These are phyloP conservation scores for Pristiophorus japonicus DNA, from an alignment of 2,113 vertebrate genomes.

Conservation along the genomic window DNA sequence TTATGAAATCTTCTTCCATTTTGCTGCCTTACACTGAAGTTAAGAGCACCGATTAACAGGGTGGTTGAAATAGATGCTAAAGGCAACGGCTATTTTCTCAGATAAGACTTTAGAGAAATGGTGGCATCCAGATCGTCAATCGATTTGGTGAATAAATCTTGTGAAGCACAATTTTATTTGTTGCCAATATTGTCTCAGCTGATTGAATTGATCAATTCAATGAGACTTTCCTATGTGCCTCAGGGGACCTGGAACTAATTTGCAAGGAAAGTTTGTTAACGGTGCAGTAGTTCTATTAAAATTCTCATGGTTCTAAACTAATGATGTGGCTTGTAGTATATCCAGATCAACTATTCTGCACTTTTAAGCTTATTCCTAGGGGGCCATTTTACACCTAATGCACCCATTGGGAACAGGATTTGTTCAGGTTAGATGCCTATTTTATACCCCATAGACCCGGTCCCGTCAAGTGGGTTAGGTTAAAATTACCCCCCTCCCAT, in stretches of 20 bases:
- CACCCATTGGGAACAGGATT: neutral
- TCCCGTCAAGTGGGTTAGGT: neutral
- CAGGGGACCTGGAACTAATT: neutral
- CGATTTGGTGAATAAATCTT: neutral
- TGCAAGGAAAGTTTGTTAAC: neutral
- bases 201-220: neutral
- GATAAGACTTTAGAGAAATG: neutral
- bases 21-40: neutral
- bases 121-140: neutral
- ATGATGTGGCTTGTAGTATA: neutral
- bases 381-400: neutral
- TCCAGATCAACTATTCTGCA: neutral
- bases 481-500: neutral
- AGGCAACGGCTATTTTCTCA: neutral
- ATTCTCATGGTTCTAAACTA: neutral
- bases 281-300: neutral
- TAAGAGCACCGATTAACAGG: neutral
- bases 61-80: neutral
- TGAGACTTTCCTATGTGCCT: neutral
- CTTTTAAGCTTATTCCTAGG: neutral
- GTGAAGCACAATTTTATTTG: neutral
- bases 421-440: neutral
- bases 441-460: neutral
- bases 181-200: neutral
- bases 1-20: neutral